These are phyloP conservation scores for Lepidothrix coronata DNA, from an alignment of 2,113 vertebrate species.

Conservation along the genomic window DNA sequence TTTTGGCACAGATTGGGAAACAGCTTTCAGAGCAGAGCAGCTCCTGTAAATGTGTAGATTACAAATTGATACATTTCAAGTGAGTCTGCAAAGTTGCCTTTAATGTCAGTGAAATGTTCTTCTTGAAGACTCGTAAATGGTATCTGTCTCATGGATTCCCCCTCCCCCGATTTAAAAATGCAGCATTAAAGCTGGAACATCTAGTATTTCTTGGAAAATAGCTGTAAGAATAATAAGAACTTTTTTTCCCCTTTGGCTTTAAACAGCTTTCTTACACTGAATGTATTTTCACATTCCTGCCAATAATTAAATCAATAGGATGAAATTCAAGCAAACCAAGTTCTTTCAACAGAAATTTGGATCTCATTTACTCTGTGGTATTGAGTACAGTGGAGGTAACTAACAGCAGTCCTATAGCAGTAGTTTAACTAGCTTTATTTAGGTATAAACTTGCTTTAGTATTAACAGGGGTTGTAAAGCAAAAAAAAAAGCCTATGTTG, in stretches of 20 bases:
- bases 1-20: constrained; percentile 54
- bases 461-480: neutral
- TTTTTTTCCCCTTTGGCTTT: neutral
- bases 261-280: constrained; percentile 5
- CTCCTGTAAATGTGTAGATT: constrained; percentile 22
- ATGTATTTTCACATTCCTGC: constrained; percentile 36
- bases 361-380: neutral
- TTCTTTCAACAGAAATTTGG: constrained; percentile 1
- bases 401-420: constrained; percentile 21
- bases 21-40: constrained; percentile 52
- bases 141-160: neutral
- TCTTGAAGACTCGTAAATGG: neutral
- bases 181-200: neutral
- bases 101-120: constrained; percentile 19
- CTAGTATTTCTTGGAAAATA: neutral
- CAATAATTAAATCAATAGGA: constrained; percentile 25
- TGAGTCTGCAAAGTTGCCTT: constrained; percentile 18
- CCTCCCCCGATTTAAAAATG: neutral
- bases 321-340: constrained; percentile 18
- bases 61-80: neutral
- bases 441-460: neutral
- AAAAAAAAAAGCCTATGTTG: neutral
- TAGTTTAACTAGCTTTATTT: constrained; percentile 21
- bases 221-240: neutral
- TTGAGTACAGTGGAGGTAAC: neutral